A percentile compares a stretch with the other conserved stretches of the same genome.
Evolutionary conservation across 2,113 vertebrate species (phyloP).

Genomic region (Cygnus atratus): DNA sequence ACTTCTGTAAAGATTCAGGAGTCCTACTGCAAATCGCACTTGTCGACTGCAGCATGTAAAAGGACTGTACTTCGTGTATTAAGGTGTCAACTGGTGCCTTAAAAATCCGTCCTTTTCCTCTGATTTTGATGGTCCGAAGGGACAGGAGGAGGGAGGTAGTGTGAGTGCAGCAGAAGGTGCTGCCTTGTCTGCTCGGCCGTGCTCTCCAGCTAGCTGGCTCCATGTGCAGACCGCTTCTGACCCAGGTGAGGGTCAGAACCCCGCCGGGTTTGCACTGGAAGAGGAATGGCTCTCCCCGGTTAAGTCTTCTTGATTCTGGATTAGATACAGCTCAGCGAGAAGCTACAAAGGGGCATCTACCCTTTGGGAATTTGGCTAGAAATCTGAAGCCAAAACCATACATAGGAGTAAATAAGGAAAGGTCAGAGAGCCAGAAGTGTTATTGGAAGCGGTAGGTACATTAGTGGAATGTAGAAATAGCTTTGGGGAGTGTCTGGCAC

Average conservation of each 20-base stretch:
- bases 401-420: neutral
- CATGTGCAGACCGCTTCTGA: rapidly evolving
- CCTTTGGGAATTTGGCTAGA: neutral
- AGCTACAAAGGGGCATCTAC: neutral
- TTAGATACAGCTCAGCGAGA: neutral
- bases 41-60: neutral
- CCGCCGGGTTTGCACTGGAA: neutral
- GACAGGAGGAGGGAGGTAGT: neutral
- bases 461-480: constrained; percentile 5
- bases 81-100: neutral
- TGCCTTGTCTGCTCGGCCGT: neutral
- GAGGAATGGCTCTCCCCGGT: neutral
- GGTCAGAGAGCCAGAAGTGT: neutral
- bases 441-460: neutral
- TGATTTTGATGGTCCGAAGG: neutral
- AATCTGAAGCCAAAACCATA: neutral
- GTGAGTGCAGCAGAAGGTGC: rapidly evolving
- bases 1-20: neutral
- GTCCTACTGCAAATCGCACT: neutral
- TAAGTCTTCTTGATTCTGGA: neutral
- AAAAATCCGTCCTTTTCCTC: neutral
- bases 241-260: neutral
- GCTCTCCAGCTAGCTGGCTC: neutral
- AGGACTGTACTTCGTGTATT: neutral
- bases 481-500: neutral